Conservation (phyloP, 2,888 invertebrate species). For the Leucania comma region DNA sequence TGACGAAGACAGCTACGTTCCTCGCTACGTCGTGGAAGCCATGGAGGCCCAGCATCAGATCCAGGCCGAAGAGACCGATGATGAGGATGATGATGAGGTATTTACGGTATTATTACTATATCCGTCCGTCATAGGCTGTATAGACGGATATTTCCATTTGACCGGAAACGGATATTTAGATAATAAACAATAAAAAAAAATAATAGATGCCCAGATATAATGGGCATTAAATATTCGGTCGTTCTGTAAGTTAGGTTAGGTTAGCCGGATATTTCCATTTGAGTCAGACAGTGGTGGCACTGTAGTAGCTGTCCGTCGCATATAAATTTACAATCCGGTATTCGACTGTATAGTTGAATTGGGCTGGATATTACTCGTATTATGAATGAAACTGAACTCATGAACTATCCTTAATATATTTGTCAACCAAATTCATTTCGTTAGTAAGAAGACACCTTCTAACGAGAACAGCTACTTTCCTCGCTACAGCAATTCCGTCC, state of each 20-base stretch:
- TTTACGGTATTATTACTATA: slow-evolving; percentile 20
- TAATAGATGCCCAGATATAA: neutral
- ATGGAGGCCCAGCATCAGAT: slow-evolving; percentile 62
- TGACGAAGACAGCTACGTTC: slow-evolving; percentile 71
- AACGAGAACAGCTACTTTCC: no score
- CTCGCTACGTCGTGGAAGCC: slow-evolving; percentile 67
- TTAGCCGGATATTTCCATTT: neutral
- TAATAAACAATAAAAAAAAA: no score
- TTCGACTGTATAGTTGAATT: no score
- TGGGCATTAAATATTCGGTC: neutral
- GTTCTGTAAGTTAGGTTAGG: neutral
- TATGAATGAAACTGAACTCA: no score
- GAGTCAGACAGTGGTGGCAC: neutral
- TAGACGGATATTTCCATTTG: neutral
- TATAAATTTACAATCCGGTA: no score
- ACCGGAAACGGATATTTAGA: neutral
- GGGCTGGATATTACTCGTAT: no score
- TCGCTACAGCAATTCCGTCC: no score
- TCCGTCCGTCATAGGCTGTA: neutral
- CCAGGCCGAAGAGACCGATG: slow-evolving; percentile 56
- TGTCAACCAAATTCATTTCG: no score
- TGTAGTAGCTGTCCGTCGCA: neutral
- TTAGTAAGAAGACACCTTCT: no score
- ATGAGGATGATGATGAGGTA: slow-evolving; percentile 74
- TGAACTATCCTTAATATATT: no score